Base-by-base conservation (phyloP, 1,140 invertebrate genomes). In the Ptiloglossa arizonensis region DNA sequence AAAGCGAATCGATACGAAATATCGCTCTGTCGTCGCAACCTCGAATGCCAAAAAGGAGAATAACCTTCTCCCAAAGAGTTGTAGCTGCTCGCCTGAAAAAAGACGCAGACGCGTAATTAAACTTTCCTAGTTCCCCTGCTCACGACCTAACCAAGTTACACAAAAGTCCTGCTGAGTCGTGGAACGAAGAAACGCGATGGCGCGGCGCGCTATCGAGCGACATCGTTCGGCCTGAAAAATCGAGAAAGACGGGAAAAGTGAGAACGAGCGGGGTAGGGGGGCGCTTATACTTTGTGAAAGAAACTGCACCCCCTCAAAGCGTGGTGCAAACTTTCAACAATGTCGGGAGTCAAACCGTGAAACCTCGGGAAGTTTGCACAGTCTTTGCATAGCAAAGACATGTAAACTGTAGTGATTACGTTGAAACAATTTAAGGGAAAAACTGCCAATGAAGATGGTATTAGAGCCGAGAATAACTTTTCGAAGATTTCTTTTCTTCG, bases 21-120 rank as follows among this genome's bases (percentile, higher is more conserved):
- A 60, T 38, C 57, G 57, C 9, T 38, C n/a, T 41, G 11, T 59
- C 29, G 32, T 32, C n/a, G n/a, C 41, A 32, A 60, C 57, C 57
- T n/a, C 57, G 32, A 60, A 60, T 38, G 32, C 57, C 57, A 60
- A 60, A 60, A 35, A 41, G 57, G 32, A 60, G 57, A 38, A 38
- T 41, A 38, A 60, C 29, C 32, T 38, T n/a, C 19, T 38, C 32
- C 54, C 9, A n/a, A 60, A 38, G 48, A 77, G 22, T 48, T 79
- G 64, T 64, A 80, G 46, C 38, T 54, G 64, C 57, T 71, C 50
- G 46, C 48, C 50, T 24, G 35, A 32, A 64, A 52, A 70, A 74
- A 66, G 71, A 56, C 71, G 54, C 38, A 44, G 62, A 79, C 76
- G 63, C 69, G 69, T 81, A 81, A 83, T 83, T 83, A 83, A 82